Evolutionary conservation across 2,888 invertebrate species (phyloP).

Genomic region (Fabriciana adippe): DNA sequence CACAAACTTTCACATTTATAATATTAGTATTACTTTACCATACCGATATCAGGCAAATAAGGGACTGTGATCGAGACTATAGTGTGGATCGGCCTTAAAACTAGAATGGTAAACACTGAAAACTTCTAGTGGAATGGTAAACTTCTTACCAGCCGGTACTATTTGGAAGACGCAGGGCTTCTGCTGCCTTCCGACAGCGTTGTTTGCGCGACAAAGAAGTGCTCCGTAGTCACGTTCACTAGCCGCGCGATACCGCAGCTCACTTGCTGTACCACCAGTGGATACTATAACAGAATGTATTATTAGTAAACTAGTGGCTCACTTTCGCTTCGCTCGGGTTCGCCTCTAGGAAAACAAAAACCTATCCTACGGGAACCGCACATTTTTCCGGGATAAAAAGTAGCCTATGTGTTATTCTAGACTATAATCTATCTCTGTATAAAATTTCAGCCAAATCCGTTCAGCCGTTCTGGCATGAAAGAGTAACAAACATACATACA

Average conservation of each 20-base stretch:
- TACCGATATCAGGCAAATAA: neutral
- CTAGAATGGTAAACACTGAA: neutral
- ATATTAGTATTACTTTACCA: too few species aligned
- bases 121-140: neutral
- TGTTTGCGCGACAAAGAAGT: conserved; percentile 90
- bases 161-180: conserved; percentile 94
- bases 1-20: too few species aligned
- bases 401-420: too few species aligned
- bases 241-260: conserved; percentile 90
- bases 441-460: too few species aligned
- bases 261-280: conserved; percentile 84
- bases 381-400: too few species aligned
- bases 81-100: neutral
- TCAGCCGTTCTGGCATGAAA: too few species aligned
- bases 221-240: conserved; percentile 94
- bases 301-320: neutral
- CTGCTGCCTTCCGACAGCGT: conserved; percentile 90
- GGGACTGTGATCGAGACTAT: neutral
- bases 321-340: too few species aligned
- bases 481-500: too few species aligned
- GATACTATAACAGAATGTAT: conserved; percentile 52
- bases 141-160: conserved; percentile 88
- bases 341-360: too few species aligned
- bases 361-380: too few species aligned
- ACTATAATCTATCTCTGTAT: too few species aligned